A percentile compares a stretch with the other conserved stretches of the same genome.
Evolutionary conservation across 2,888 invertebrate species (phyloP).

Genomic region (Resseliella maxima): DNA sequence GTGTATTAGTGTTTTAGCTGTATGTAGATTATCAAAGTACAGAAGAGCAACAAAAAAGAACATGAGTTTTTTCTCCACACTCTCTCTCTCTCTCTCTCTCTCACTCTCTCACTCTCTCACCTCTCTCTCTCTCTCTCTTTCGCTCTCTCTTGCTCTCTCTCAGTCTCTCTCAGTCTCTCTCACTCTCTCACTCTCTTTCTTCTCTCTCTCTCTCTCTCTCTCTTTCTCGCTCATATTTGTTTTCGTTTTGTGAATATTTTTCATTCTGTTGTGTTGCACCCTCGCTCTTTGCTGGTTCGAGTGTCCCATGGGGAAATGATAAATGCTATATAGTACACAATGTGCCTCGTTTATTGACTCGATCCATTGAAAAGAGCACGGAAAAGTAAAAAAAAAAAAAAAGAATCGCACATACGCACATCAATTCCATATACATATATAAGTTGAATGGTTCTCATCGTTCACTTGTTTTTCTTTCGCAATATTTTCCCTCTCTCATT

Average conservation of each 20-base stretch:
- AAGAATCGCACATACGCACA: not conserved
- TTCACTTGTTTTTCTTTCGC: not conserved
- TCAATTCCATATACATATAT: not conserved
- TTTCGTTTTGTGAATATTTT: slow-evolving; percentile 48
- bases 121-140: not conserved
- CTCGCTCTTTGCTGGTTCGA: not conserved
- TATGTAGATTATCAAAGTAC: slow-evolving; percentile 40
- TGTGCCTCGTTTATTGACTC: slow-evolving; percentile 36
- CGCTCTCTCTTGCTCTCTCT: not conserved
- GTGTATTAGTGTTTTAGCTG: not conserved
- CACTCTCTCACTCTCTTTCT: too few species aligned
- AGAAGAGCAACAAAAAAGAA: not conserved
- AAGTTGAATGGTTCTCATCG: not conserved
- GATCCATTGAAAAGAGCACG: not conserved
- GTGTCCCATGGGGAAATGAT: slow-evolving; percentile 48
- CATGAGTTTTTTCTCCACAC: not conserved
- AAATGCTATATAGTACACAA: slow-evolving; percentile 6
- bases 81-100: not conserved
- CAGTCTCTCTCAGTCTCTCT: too few species aligned
- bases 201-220: not conserved
- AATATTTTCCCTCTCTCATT: not conserved
- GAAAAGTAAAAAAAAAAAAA: not conserved
- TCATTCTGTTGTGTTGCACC: slow-evolving; percentile 43
- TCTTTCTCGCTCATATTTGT: not conserved
- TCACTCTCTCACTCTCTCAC: too few species aligned